Evolutionary conservation across 2,888 invertebrate species (phyloP).

Genomic region (Lapara coniferarum): DNA sequence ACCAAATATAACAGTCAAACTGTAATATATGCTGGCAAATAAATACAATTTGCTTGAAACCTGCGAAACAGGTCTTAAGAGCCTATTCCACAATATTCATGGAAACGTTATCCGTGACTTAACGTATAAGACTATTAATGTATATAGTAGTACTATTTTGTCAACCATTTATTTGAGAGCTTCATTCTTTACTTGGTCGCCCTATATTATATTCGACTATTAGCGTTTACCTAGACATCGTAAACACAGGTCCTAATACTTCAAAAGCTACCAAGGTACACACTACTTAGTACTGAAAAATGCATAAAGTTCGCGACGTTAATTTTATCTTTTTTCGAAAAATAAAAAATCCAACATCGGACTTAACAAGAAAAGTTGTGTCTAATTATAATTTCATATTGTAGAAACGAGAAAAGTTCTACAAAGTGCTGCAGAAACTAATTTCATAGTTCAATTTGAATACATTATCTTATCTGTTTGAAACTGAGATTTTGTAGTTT

Average conservation of each 20-base stretch:
- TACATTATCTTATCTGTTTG: background rate
- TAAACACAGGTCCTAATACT: background rate
- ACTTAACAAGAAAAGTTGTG: conserved; percentile 7
- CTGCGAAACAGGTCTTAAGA: too few species aligned
- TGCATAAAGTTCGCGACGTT: background rate
- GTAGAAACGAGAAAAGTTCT: background rate
- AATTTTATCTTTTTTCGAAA: background rate
- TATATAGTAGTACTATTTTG: too few species aligned
- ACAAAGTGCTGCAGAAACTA: conserved; percentile 4
- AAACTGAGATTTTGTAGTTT: background rate
- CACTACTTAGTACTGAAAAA: background rate
- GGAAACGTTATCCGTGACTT: too few species aligned
- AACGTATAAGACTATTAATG: too few species aligned
- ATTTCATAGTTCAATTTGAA: conserved; percentile 11
- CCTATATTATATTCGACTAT: too few species aligned
- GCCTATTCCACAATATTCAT: too few species aligned
- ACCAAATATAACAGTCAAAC: too few species aligned
- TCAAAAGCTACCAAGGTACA: background rate
- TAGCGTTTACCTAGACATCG: too few species aligned
- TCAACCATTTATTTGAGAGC: too few species aligned
- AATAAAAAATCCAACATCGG: background rate
- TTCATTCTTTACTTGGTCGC: too few species aligned
- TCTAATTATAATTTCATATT: conserved; percentile 6
- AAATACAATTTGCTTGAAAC: too few species aligned
- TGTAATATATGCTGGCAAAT: too few species aligned